These are phyloP conservation scores for Limonius californicus DNA, from an alignment of 1,140 invertebrate genomes.

Conservation along the genomic window DNA sequence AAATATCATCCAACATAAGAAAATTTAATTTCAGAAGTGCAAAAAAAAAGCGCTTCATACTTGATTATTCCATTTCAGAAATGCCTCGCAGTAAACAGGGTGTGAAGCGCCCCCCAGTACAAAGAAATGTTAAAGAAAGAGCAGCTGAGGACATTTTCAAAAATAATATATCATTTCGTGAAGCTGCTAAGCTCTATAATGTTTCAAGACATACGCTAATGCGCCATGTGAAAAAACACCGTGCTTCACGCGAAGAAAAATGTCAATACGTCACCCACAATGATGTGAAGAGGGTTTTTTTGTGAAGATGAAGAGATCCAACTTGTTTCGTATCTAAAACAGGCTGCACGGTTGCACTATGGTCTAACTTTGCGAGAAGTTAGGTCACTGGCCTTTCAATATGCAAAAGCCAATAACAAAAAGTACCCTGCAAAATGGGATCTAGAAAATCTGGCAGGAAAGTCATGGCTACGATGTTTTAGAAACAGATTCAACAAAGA, in stretches of 20 bases:
- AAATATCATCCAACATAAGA: no score
- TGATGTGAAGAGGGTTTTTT: neutral
- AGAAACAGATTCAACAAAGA: constrained; percentile 20
- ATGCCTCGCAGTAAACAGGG: neutral
- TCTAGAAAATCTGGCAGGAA: constrained; percentile 23
- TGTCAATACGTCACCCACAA: neutral
- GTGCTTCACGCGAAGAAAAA: neutral
- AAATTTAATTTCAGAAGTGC: no score
- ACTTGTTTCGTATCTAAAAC: neutral
- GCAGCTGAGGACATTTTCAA: neutral
- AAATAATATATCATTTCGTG: neutral
- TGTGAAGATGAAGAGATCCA: neutral
- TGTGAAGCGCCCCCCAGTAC: neutral
- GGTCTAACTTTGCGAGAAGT: constrained; percentile 24
- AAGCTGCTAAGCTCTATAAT: neutral
- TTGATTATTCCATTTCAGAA: no score
- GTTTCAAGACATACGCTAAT: neutral
- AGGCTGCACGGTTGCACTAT: constrained; percentile 20
- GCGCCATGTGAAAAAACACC: neutral
- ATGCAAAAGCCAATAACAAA: constrained; percentile 19
- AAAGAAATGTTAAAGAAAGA: neutral
- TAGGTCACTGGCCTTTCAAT: constrained; percentile 23
- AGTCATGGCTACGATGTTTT: constrained; percentile 28
- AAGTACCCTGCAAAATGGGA: constrained; percentile 14
- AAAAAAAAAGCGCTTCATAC: no score